Evolutionary conservation across 2,888 invertebrate species (phyloP).

Genomic region (Eupithecia exiguata): DNA sequence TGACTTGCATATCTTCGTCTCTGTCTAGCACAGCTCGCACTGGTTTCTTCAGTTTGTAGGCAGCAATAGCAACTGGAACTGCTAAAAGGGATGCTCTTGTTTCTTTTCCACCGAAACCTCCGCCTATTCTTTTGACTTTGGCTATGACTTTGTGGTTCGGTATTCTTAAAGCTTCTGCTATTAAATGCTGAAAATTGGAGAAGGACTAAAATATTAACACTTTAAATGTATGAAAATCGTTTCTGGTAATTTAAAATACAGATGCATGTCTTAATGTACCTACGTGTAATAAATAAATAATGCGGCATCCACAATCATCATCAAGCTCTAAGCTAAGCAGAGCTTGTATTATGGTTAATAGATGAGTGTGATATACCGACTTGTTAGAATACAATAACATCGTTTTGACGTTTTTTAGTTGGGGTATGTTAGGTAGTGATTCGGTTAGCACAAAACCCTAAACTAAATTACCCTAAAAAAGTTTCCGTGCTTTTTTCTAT

Average conservation of each 20-base stretch:
- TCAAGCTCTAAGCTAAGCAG: too few relatives aligned
- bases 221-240: not conserved
- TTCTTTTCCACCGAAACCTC: slow-evolving; percentile 96
- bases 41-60: slow-evolving; percentile 87
- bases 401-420: not conserved
- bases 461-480: too few relatives aligned
- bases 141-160: slow-evolving; percentile 87
- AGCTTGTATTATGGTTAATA: too few relatives aligned
- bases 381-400: not conserved
- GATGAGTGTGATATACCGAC: too few relatives aligned
- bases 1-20: slow-evolving; percentile 93
- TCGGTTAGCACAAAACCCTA: too few relatives aligned
- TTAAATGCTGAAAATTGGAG: slow-evolving; percentile 77
- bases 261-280: too few relatives aligned
- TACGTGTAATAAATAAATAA: too few relatives aligned
- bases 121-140: slow-evolving; percentile 91
- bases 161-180: slow-evolving; percentile 85
- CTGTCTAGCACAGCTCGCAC: slow-evolving; percentile 91
- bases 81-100: slow-evolving; percentile 85
- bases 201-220: not conserved
- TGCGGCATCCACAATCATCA: too few relatives aligned
- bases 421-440: not conserved
- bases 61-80: slow-evolving; percentile 89
- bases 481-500: too few relatives aligned
- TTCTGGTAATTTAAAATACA: too few relatives aligned